These are phyloP conservation scores for Nerophis ophidion DNA, from an alignment of 2,113 vertebrate genomes.

Conservation along the genomic window DNA sequence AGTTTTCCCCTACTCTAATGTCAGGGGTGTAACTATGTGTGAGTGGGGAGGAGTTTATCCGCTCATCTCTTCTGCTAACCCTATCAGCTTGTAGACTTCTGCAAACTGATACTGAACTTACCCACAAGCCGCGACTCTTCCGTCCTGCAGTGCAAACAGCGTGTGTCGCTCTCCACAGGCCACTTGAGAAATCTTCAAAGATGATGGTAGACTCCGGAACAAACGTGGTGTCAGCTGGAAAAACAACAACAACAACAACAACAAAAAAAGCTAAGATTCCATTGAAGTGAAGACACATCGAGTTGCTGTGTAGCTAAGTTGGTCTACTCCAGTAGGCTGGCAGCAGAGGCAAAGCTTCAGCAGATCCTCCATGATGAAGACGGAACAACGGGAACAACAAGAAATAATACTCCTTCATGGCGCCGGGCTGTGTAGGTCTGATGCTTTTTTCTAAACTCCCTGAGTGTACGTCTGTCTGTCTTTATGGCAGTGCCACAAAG, in stretches of 20 bases:
- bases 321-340: slow-evolving; percentile 59
- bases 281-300: slow-evolving; percentile 56
- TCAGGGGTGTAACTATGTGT: slow-evolving; percentile 11
- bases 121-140: slow-evolving; percentile 73
- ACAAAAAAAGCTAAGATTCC: slow-evolving; percentile 29
- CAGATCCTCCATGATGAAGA: slow-evolving; percentile 54
- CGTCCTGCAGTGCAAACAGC: slow-evolving; percentile 67
- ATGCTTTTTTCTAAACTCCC: slow-evolving; percentile 59
- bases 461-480: slow-evolving; percentile 71
- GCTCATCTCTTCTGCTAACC: slow-evolving; percentile 45
- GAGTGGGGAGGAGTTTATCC: slow-evolving; percentile 45
- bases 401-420: slow-evolving; percentile 73
- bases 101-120: slow-evolving; percentile 73
- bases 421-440: slow-evolving; percentile 77
- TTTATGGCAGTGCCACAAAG: slow-evolving; percentile 77
- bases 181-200: slow-evolving; percentile 74
- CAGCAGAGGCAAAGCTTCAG: slow-evolving; percentile 54
- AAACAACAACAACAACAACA: slow-evolving; percentile 23
- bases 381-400: slow-evolving; percentile 50
- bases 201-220: slow-evolving; percentile 65
- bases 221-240: slow-evolving; percentile 64
- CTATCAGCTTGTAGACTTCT: slow-evolving; percentile 26
- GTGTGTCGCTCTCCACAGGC: slow-evolving; percentile 64
- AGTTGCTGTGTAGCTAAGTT: slow-evolving; percentile 46
- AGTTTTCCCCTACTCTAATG: slow-evolving; percentile 29